These are phyloP conservation scores for Cryptotis parvus DNA, from an alignment of 2,113 vertebrate genomes.

Conservation along the genomic window DNA sequence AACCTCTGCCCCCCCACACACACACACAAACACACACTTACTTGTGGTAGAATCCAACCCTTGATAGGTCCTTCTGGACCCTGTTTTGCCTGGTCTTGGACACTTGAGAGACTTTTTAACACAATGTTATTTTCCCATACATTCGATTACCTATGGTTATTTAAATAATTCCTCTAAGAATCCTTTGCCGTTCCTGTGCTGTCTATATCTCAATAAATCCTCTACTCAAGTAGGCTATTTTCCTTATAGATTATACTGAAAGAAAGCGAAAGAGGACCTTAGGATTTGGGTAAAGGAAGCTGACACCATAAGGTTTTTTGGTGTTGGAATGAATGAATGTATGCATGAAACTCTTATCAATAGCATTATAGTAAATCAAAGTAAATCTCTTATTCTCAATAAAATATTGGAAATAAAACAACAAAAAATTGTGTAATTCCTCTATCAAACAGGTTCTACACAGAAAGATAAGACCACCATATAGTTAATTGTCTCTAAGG, in stretches of 20 bases:
- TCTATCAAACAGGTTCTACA: conserved; percentile 23
- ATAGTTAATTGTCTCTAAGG: background rate
- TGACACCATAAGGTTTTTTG: no score
- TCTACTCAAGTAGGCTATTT: background rate
- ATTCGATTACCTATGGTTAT: conserved; percentile 63
- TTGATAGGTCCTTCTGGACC: no score
- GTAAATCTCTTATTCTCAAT: background rate
- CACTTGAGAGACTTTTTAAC: no score
- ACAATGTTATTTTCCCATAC: background rate
- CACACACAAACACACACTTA: no score
- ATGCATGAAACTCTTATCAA: no score
- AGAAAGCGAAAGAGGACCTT: no score
- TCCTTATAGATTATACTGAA: conserved; percentile 62
- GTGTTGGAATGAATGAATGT: no score
- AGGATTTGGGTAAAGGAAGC: no score
- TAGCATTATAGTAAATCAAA: no score
- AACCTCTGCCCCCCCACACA: no score
- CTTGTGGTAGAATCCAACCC: no score
- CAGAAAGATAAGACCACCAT: conserved; percentile 38
- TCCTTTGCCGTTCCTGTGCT: conserved; percentile 49
- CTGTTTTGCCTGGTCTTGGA: no score
- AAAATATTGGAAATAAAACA: background rate
- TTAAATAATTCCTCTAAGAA: conserved; percentile 61
- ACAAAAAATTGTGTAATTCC: background rate
- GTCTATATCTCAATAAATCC: conserved; percentile 53